These are phyloP conservation scores for Subacronicta megacephala DNA, from an alignment of 2,888 invertebrate species.

Conservation along the genomic window DNA sequence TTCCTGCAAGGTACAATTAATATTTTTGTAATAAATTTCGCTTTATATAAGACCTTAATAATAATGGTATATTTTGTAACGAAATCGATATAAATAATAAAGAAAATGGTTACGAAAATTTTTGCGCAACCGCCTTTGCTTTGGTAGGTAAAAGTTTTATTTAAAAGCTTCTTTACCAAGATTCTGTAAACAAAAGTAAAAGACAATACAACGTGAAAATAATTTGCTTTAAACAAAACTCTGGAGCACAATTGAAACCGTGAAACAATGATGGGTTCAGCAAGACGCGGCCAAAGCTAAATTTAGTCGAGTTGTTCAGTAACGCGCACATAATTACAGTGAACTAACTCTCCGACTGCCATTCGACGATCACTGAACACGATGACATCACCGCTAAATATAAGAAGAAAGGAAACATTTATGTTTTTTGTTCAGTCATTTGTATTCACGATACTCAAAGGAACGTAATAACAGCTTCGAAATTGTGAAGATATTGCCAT, in stretches of 20 bases:
- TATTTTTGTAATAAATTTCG: too few species aligned
- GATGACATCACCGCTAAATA: conserved; percentile 22
- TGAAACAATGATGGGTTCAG: conserved; percentile 8
- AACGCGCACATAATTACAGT: conserved; percentile 11
- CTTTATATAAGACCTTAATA: too few species aligned
- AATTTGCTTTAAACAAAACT: conserved; percentile 9
- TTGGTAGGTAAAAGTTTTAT: too few species aligned
- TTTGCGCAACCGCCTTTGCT: too few species aligned
- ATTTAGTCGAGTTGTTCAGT: conserved; percentile 16
- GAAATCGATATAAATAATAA: too few species aligned
- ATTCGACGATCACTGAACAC: neutral
- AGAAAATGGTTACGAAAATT: too few species aligned
- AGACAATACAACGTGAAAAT: conserved; percentile 5
- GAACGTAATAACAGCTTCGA: too few species aligned
- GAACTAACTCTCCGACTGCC: conserved; percentile 3
- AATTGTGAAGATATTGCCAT: too few species aligned
- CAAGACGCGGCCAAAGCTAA: conserved; percentile 8
- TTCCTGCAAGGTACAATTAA: too few species aligned
- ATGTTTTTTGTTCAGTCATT: conserved; percentile 15
- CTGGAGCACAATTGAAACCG: conserved; percentile 11
- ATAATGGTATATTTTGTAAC: too few species aligned
- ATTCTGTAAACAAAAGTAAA: neutral
- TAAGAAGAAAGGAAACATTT: neutral
- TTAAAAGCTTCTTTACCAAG: too few species aligned
- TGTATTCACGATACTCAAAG: neutral